A percentile compares a stretch with the other conserved stretches of the same genome.
These are phyloP conservation scores for Parthenolecanium corni DNA, from an alignment of 2,888 invertebrate genomes.

Conservation along the genomic window DNA sequence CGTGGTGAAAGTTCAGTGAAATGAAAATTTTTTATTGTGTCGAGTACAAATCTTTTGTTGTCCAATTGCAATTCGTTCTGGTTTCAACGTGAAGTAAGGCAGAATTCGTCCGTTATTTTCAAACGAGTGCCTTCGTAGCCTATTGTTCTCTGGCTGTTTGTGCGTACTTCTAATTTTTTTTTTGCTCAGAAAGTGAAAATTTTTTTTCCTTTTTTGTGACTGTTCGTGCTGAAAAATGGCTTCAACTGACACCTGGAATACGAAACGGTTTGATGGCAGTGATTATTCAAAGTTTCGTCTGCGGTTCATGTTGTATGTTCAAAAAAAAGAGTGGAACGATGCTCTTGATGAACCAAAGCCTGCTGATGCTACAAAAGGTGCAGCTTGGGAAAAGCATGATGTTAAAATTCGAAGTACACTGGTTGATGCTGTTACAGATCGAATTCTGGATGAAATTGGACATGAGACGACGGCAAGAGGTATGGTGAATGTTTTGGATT, in stretches of 20 bases:
- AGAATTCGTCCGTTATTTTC: no score
- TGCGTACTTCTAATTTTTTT: no score
- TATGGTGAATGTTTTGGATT: background rate
- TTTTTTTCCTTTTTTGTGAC: conserved; percentile 1
- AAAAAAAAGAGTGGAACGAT: background rate
- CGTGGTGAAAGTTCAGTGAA: no score
- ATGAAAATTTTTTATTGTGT: no score
- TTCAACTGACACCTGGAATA: background rate
- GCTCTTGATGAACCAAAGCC: background rate
- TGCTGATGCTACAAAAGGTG: background rate
- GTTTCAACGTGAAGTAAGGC: no score
- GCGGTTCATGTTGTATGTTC: background rate
- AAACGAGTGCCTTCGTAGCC: no score
- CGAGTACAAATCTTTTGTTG: no score
- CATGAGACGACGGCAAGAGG: background rate
- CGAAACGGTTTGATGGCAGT: no score
- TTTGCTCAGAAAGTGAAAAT: background rate
- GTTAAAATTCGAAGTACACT: background rate
- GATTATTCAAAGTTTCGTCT: background rate
- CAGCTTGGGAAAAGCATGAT: background rate
- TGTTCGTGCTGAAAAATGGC: background rate
- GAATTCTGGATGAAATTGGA: background rate
- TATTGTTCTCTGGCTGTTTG: no score
- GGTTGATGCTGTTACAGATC: background rate
- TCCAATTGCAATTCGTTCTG: no score